These are phyloP conservation scores for Haemorhous mexicanus DNA, from an alignment of 2,113 vertebrate genomes.

Conservation along the genomic window DNA sequence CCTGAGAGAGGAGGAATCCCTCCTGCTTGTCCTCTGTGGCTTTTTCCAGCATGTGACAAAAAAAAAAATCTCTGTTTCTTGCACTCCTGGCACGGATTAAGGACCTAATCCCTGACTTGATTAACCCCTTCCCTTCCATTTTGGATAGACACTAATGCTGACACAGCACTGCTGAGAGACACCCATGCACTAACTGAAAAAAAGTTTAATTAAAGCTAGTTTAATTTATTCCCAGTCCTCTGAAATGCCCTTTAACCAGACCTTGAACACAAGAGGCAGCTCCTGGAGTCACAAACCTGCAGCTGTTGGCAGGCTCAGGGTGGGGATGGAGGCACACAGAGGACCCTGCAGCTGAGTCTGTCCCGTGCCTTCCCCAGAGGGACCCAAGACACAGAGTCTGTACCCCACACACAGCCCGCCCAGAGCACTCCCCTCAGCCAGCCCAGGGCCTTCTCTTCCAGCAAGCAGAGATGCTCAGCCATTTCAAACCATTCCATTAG, in stretches of 20 bases:
- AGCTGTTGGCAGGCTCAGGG: neutral
- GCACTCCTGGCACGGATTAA: neutral
- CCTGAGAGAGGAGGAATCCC: neutral
- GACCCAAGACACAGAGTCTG: rapidly evolving
- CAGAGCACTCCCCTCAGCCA: neutral
- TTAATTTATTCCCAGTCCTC: neutral
- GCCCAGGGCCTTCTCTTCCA: neutral
- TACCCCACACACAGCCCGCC: neutral
- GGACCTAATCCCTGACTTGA: neutral
- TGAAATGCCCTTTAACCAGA: neutral
- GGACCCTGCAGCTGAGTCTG: rapidly evolving
- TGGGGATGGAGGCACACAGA: neutral
- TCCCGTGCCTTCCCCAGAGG: neutral
- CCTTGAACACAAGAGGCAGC: neutral
- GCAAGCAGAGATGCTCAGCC: neutral
- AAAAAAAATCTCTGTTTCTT: neutral
- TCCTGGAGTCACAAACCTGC: neutral
- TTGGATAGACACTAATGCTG: neutral
- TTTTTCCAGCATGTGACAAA: neutral
- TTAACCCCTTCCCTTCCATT: neutral
- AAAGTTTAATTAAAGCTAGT: neutral
- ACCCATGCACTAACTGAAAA: neutral
- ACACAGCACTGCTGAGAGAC: neutral
- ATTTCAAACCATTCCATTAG: neutral
- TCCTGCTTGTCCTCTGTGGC: neutral